A percentile compares a stretch with the other conserved stretches of the same genome.
These are phyloP conservation scores for Apostichopus parvimensis DNA, from an alignment of 35 echinoderm and acorn worm genomes.

Conservation along the genomic window DNA sequence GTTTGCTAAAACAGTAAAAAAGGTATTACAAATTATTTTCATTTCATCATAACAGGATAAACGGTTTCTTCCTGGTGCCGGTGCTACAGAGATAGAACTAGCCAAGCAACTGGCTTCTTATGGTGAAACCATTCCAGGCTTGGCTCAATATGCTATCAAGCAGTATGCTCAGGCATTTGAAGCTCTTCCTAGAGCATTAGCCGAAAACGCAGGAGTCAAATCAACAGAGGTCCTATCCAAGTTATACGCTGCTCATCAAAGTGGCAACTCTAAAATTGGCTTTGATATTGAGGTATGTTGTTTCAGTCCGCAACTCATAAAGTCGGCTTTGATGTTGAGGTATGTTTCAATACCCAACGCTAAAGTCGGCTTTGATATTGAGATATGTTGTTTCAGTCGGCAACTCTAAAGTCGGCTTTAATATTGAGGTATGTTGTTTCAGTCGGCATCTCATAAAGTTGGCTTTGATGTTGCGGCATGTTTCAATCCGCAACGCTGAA, in stretches of 20 bases:
- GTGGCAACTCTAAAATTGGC: constrained; percentile 82
- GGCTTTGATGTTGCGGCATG: no score
- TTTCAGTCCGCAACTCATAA: constrained; percentile 45
- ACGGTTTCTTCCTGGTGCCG: constrained; percentile 85
- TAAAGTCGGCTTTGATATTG: constrained; percentile 91
- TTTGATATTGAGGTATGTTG: constrained; percentile 92
- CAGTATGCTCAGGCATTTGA: constrained; percentile 95
- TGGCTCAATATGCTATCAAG: constrained; percentile 94
- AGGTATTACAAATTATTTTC: no score
- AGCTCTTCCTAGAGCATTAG: constrained; percentile 78
- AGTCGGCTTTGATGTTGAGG: constrained; percentile 91
- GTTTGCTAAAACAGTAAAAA: no score
- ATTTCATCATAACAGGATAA: constrained; percentile 59
- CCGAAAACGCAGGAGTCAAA: constrained; percentile 95
- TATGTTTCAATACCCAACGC: constrained; percentile 49
- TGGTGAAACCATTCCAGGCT: constrained; percentile 90
- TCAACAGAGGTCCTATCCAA: constrained; percentile 90
- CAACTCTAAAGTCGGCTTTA: no score
- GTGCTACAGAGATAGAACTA: constrained; percentile 90
- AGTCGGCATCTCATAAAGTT: no score
- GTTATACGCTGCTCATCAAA: constrained; percentile 95
- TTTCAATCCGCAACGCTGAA: constrained; percentile 79
- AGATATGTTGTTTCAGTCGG: constrained; percentile 44
- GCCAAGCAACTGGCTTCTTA: constrained; percentile 81
- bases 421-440: no score